Base-by-base conservation (phyloP, 2,113 vertebrate genomes). In the Perccottus glenii region DNA sequence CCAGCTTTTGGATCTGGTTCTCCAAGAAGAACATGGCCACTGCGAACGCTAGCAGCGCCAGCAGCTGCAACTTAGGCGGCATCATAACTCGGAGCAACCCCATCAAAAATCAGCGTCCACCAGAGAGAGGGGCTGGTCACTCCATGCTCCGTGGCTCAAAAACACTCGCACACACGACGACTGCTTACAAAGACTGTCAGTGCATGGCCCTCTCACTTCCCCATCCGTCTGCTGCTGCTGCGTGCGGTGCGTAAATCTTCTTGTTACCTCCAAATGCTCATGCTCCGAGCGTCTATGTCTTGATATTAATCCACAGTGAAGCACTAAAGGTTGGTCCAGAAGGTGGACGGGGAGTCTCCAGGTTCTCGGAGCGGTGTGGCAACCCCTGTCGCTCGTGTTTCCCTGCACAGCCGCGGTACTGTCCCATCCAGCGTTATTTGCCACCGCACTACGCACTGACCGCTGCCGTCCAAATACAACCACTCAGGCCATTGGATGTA, bases 1-100 rank as follows among this genome's bases (percentile, higher is more conserved):
- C 96, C 91, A 98, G 95, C 85, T 97, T 97, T 93, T 98, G 96
- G 88, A 98, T 95, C 91, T 98, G 96, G 89, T 96, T 98, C 92
- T 96, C 96, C 90, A 98, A 86, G 90, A 97, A 95, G 60, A 98
- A 91, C 93, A 97, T 95, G 80, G 93, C 93, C 84, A 97, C 93
- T 55, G 93, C 94, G 89, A 98, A 98, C 65, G 94, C 93, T 91
- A 98, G 89, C 90, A 96, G 94, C 89, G 95, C 95, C 93, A 98
- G 88, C 65, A 97, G 95, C 95, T 98, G 96, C 94, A 96, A 95
- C 93, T 98, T 98, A 83, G 96, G 95, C 94, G 95, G 95, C 96
- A 98, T 95, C 92, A 96, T 96, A 94, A 95, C 95, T 94, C 96
- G 91, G 87, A 96, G 92, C 85, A 96, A 93, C 94, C 95, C 95